Evolutionary conservation across 23 tunicate genomes (phyloP), one percentile per base, ranked within the genome.

Genomic region (Phallusia fumigata): DNA sequence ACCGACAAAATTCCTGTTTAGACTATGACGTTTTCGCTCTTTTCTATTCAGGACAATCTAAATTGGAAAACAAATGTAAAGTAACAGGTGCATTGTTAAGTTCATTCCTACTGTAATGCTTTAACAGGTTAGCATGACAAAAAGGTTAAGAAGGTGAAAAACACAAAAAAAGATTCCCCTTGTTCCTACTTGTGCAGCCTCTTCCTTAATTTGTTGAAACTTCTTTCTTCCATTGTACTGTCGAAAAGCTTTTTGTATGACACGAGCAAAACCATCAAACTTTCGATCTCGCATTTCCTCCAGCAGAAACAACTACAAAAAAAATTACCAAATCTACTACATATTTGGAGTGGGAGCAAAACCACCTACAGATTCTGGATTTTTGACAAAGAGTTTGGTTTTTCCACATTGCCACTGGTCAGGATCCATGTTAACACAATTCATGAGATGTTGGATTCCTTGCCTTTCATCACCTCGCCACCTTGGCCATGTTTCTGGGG

Each of bases 321-420:
- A 50, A 75, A 36, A 77, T 35, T 35, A 77, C 8, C 28, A 35
- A 3, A 1, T 22, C 11, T 28, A 36, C 6, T 0, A 26, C n/a
- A 19, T 5, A 40, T 77, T 13, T 36, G 10, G 2, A 35, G 6
- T 1, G 28, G 28, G 3, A 22, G 26, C 28, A 58, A 58, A 16
- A 21, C 1, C 18, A 82, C 92, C 40, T 8, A 89, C 98, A 81
- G 99, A 96, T 91, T 96, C 96, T 0, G 99, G 99, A 72, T 91
- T 88, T 77, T 96, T 96, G 77, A 96, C 79, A 81, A 96, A 96
- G 28, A 96, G 85, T 64, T 96, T 96, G 0, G 99, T 96, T 50
- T 76, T 86, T 50, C 99, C 99, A 79, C 99, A 96, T 65, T 96
- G 99, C 99, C 99, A 96, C 76, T 96, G 96, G 75, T 91, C 90